A percentile compares a stretch with the other conserved stretches of the same genome.
phyloP scores from a whole-genome alignment of 2,888 invertebrate species.

The Parnassius apollo region DNA sequence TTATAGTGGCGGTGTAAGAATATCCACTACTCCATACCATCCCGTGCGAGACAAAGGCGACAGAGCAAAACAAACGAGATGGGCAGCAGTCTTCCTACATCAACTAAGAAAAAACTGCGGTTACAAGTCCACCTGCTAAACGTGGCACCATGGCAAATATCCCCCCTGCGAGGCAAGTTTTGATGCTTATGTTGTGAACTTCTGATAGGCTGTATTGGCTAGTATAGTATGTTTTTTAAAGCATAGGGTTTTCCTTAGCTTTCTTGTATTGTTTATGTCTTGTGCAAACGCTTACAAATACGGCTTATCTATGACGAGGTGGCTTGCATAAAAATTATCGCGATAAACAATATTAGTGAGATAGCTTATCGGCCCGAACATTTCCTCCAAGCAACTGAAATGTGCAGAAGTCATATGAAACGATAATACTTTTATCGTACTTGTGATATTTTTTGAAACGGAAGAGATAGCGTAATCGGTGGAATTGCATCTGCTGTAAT shows the following conservation, averaged over 20 bases:
- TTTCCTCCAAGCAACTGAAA: slow-evolving; percentile 68
- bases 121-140: too few relatives aligned
- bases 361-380: slow-evolving; percentile 53
- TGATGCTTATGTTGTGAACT: too few relatives aligned
- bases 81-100: too few relatives aligned
- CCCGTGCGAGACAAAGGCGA: too few relatives aligned
- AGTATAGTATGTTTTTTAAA: too few relatives aligned
- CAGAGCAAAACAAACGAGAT: too few relatives aligned
- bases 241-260: not conserved
- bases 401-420: slow-evolving; percentile 41
- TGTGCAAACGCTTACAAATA: not conserved
- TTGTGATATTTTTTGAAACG: slow-evolving; percentile 38
- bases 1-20: too few relatives aligned
- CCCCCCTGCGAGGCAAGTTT: too few relatives aligned
- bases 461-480: slow-evolving; percentile 50
- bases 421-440: slow-evolving; percentile 40
- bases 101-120: too few relatives aligned
- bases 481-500: slow-evolving; percentile 29
- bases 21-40: too few relatives aligned
- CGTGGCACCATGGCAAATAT: too few relatives aligned
- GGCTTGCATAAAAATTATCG: slow-evolving; percentile 28
- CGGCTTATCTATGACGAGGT: slow-evolving; percentile 28
- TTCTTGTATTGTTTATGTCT: slow-evolving; percentile 4
- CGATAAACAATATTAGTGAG: slow-evolving; percentile 33
- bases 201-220: too few relatives aligned